Percentiles rank a stretch among this genome's conserved stretches.
Evolutionary conservation across 2,888 invertebrate species (phyloP).

Genomic region (Gastracanthus pulcherrimus): DNA sequence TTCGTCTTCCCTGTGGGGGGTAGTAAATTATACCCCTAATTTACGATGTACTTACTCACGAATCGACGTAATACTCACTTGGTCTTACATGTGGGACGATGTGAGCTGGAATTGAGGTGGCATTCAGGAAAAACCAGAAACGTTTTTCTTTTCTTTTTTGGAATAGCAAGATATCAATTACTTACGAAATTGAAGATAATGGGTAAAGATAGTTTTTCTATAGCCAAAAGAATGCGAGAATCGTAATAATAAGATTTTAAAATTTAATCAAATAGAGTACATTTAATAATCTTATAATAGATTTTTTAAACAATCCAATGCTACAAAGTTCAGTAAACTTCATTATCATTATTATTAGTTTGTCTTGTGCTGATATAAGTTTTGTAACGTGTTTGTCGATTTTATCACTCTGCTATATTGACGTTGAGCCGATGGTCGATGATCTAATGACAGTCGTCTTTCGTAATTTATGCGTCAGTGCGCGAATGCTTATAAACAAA

Average conservation of each 20-base stretch:
- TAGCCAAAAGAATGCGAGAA: not conserved
- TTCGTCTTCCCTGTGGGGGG: not conserved
- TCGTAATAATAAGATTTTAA: no score
- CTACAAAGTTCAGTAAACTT: constrained; percentile 11
- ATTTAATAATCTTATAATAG: not conserved
- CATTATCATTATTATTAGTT: not conserved
- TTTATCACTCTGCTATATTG: not conserved
- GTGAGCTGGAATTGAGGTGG: not conserved
- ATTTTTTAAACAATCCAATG: not conserved
- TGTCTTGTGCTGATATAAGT: not conserved
- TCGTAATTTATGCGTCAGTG: constrained; percentile 19
- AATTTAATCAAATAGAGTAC: not conserved
- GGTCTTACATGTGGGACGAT: not conserved
- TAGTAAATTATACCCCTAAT: not conserved
- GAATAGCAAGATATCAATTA: not conserved
- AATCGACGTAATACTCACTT: not conserved
- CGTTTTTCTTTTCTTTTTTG: not conserved
- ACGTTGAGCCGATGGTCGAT: not conserved
- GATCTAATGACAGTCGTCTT: constrained; percentile 18
- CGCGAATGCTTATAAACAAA: not conserved
- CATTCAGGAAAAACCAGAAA: not conserved
- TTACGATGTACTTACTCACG: not conserved
- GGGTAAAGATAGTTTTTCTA: not conserved
- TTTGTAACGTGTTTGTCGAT: constrained; percentile 28
- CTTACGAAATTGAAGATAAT: not conserved